Conservation (phyloP, 2,888 invertebrate genomes). For the Acronicta alni region DNA sequence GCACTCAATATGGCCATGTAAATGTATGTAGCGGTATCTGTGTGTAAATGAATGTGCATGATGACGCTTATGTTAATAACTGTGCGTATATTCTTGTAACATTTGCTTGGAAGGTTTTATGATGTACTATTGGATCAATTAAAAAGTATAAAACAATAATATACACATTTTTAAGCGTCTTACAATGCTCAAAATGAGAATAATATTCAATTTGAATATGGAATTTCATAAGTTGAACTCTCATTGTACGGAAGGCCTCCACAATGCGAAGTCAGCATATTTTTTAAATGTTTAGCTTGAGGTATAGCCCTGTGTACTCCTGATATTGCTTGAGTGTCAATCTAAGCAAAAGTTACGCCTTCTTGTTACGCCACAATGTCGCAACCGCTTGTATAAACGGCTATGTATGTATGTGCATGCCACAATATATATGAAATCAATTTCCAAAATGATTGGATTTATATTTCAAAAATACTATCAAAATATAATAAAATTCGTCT, state of each 20-base stretch:
- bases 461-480: constrained; percentile 2
- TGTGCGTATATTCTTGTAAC: constrained; percentile 15
- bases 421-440: constrained; percentile 6
- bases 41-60: constrained; percentile 50
- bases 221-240: too few relatives aligned
- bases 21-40: constrained; percentile 19
- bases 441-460: not conserved
- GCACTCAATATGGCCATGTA: constrained; percentile 4
- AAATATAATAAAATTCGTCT: constrained; percentile 1
- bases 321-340: not conserved
- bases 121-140: not conserved
- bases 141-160: too few relatives aligned
- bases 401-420: not conserved
- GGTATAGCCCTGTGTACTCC: too few relatives aligned
- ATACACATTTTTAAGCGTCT: too few relatives aligned
- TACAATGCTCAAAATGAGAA: too few relatives aligned
- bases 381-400: constrained; percentile 35
- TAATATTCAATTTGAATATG: too few relatives aligned
- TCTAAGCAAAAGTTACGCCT: constrained; percentile 13
- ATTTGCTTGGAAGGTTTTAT: constrained; percentile 9
- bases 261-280: too few relatives aligned
- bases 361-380: constrained; percentile 2
- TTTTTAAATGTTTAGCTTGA: too few relatives aligned
- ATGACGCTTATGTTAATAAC: constrained; percentile 22
- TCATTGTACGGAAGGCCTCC: too few relatives aligned